Evolutionary conservation across 2,113 vertebrate species (phyloP), one percentile per base, ranked within the genome.

Genomic region (Acanthochromis polyacanthus): DNA sequence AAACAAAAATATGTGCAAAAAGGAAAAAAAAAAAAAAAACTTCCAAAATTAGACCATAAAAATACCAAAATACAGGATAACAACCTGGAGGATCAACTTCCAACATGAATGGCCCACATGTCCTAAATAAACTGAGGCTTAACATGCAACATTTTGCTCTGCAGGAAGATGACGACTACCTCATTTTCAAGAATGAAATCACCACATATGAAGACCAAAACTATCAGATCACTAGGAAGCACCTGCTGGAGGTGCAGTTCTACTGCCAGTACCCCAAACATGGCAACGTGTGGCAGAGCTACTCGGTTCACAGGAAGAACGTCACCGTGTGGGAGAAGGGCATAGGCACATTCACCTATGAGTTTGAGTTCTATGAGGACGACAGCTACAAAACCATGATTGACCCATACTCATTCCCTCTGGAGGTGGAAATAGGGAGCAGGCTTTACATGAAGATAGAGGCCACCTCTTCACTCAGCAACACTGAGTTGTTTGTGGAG

Each of bases 181-280:
- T 95, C 0, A 78, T 88, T 4, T 95, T 95, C 81, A 93, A 87
- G 71, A 95, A 95, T 52, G 88, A 92, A 75, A 90, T 94, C 40
- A 88, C 83, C 30, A 75, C 90, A 0, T 56, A 85, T 0, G 90
- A 93, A 17, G 48, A 81, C n/a, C 0, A 0, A 0, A 4, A 0
- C 0, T 17, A 59, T 10, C 14, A 93, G 32, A 93, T 95, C 76
- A 93, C 92, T 75, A 91, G 93, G 71, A 87, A 86, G 25, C 80
- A 94, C 20, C 80, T 81, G 45, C 38, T 92, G 71, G 89, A 91
- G 19, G 76, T 92, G 3, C 65, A 78, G 30, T 94, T 95, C 88
- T 88, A 72, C 64, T 95, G 94, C 68, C 88, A 89, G 83, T 95
- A 94, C 61, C 68, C 91, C 25, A 95, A 94, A 83, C 80, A 32